These are phyloP conservation scores for Stenurella melanura DNA, from an alignment of 2,888 invertebrate species.

Conservation along the genomic window DNA sequence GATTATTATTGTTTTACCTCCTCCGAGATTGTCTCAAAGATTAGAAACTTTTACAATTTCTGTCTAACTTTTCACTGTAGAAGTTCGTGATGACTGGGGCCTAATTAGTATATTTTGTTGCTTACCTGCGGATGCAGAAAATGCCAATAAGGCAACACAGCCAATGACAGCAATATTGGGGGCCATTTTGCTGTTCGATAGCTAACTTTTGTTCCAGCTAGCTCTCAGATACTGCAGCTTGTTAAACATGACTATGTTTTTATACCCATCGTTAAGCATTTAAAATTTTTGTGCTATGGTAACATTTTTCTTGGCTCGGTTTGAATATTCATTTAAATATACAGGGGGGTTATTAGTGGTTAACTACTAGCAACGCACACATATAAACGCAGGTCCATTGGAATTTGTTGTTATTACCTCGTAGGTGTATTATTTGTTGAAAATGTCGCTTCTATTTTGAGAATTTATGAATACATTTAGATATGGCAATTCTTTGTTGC, in stretches of 20 bases:
- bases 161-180: conserved; percentile 9
- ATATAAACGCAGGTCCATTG: no score
- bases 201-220: conserved; percentile 26
- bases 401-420: neutral
- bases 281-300: neutral
- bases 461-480: conserved; percentile 18
- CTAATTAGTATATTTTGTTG: neutral
- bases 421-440: neutral
- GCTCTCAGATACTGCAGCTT: conserved; percentile 18
- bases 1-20: no score
- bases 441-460: neutral
- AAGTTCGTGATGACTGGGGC: no score
- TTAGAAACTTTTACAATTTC: no score
- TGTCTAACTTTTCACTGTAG: no score
- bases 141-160: conserved; percentile 2
- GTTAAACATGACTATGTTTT: neutral
- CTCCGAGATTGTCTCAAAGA: no score
- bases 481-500: neutral
- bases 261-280: neutral
- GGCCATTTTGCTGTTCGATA: conserved; percentile 22
- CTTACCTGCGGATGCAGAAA: conserved; percentile 14
- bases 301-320: neutral
- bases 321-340: neutral
- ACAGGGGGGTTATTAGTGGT: neutral
- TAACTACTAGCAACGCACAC: neutral